Conservation (phyloP, 1,140 invertebrate species). For the Neuroterus valhalla region DNA sequence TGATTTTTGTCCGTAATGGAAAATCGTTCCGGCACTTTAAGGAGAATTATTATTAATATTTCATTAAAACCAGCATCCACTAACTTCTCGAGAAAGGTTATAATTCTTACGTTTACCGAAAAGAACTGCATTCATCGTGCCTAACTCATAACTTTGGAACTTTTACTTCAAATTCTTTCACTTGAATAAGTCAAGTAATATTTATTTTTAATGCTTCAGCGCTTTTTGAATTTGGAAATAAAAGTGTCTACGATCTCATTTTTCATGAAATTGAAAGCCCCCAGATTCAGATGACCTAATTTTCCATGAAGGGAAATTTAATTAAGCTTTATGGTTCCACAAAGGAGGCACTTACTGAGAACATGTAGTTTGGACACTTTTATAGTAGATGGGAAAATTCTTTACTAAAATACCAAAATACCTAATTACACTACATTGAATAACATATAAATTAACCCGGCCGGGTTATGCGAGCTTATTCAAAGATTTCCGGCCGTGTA, state of each 20-base stretch:
- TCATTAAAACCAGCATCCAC: too few relatives aligned
- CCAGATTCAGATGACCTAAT: not conserved
- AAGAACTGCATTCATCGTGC: not conserved
- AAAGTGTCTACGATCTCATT: constrained; percentile 15
- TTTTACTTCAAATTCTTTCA: constrained; percentile 6
- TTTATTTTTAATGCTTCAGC: constrained; percentile 7
- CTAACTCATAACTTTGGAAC: not conserved
- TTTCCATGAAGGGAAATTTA: constrained; percentile 22
- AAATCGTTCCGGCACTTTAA: too few relatives aligned
- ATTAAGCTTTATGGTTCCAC: constrained; percentile 10
- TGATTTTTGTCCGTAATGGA: too few relatives aligned
- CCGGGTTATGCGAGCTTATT: too few relatives aligned
- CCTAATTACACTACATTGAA: too few relatives aligned
- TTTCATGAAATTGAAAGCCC: not conserved
- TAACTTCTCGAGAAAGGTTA: too few relatives aligned
- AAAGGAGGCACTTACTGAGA: not conserved
- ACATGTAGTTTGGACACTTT: too few relatives aligned
- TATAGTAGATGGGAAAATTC: too few relatives aligned
- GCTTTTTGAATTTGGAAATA: not conserved
- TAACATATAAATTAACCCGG: too few relatives aligned
- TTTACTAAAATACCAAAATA: not conserved
- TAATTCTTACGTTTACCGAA: too few relatives aligned
- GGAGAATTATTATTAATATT: too few relatives aligned
- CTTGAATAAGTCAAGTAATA: not conserved
- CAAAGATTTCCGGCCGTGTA: too few relatives aligned